Evolutionary conservation across 2,113 vertebrate genomes (phyloP), one percentile per base, ranked within the genome.

Genomic region (Aramus guarauna): DNA sequence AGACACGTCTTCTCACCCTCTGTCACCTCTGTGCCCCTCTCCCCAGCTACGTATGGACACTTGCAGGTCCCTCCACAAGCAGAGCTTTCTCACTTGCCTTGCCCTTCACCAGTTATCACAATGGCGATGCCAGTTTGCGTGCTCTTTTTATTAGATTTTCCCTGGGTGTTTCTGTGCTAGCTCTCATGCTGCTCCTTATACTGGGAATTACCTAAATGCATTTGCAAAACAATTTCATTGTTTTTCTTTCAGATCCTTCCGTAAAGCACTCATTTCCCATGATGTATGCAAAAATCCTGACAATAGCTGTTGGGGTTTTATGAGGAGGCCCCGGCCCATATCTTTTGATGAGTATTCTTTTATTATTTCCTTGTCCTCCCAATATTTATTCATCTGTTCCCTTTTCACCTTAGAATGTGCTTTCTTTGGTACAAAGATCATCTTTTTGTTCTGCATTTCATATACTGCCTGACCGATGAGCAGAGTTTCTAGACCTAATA

Each of bases 301-400:
- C 80, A 48, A 4, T 3, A 74, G 47, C 62, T 74, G 32, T 45
- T 60, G 29, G 5, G 36, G 29, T 71, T 87, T 92, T 87, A 94
- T 7, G 22, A 55, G 0, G 2, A 55, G 45, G 81, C 50, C 36
- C 14, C 8, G 4, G 76, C 77, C 64, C 5, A 0, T 26, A 73
- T 23, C 62, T 94, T 85, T 71, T 36, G 32, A 78, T 21, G 20
- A 55, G 14, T 52, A 26, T 29, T 92, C 37, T 88, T 94, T 93
- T 76, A 79, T 72, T 88, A 88, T 88, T 96, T 96, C 93, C 96
- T 90, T n/a, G 53, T 94, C 69, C 69, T 88, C 43, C 24, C 14
- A 12, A 0, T 50, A n/a, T 50, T 91, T 84, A 53, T 50, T 77
- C 26, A 20, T 29, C 47, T 41, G 15, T 41, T 83, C 58, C 36